phyloP scores from a whole-genome alignment of 2,113 vertebrate genomes.

The Mormyrus lacerda region DNA sequence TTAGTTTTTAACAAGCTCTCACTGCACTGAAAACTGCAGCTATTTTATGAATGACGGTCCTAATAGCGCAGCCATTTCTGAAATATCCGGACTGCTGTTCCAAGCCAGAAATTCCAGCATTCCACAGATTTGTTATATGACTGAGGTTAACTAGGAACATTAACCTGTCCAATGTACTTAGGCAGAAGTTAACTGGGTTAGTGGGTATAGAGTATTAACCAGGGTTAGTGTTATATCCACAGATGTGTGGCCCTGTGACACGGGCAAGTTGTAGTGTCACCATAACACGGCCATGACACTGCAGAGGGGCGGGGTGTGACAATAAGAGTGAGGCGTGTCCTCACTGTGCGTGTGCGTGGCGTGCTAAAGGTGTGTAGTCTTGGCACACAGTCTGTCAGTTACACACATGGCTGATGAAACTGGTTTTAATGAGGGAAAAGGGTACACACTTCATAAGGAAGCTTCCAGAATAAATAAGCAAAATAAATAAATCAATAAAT shows the following conservation, averaged over 20 bases:
- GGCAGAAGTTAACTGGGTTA: background rate
- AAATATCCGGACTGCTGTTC: background rate
- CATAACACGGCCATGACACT: background rate
- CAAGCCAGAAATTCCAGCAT: background rate
- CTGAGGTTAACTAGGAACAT: background rate
- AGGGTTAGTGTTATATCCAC: background rate
- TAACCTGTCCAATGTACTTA: background rate
- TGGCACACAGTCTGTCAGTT: background rate
- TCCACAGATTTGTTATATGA: background rate
- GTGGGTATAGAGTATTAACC: background rate
- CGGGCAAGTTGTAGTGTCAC: background rate
- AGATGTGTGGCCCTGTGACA: background rate
- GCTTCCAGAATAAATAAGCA: background rate
- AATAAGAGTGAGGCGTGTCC: background rate
- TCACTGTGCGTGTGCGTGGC: background rate
- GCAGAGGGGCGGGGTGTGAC: background rate
- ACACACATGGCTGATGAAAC: background rate
- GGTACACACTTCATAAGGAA: background rate
- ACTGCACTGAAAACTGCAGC: background rate
- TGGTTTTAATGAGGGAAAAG: constrained; percentile 35
- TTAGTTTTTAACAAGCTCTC: background rate
- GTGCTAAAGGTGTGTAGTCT: background rate
- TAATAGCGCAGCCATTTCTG: background rate
- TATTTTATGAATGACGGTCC: background rate
- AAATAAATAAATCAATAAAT: background rate